Conservation (phyloP, 1,140 invertebrate species). For the Dreissena polymorpha region DNA sequence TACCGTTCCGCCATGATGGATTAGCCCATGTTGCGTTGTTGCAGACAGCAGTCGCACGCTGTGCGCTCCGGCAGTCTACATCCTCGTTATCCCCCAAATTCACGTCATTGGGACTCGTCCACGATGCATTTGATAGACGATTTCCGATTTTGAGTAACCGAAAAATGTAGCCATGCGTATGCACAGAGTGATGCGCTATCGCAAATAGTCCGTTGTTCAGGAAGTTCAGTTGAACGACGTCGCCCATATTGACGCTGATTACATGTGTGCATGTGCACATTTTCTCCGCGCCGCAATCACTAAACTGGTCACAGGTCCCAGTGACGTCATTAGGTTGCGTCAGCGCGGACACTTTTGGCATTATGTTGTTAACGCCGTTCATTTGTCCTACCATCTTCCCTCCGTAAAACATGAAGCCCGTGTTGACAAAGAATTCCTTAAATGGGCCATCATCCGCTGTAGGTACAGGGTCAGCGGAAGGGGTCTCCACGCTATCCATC, state of each 20-base stretch:
- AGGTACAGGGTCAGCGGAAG: conserved; percentile 23
- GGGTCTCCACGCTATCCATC: conserved; percentile 24
- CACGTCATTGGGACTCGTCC: conserved; percentile 58
- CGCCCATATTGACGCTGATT: conserved; percentile 22
- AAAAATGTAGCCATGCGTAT: conserved; percentile 88
- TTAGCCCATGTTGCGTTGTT: conserved; percentile 59
- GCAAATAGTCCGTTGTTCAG: conserved; percentile 82
- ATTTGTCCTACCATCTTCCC: conserved; percentile 10
- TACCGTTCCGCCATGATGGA: conserved; percentile 52
- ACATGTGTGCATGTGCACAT: conserved; percentile 38
- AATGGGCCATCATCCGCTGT: conserved; percentile 4
- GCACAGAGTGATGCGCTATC: conserved; percentile 84
- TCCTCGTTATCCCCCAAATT: conserved; percentile 62
- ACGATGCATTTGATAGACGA: conserved; percentile 47
- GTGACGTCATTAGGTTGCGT: conserved; percentile 52
- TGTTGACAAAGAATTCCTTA: conserved; percentile 61
- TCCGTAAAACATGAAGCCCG: conserved; percentile 35
- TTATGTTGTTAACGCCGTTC: conserved; percentile 50
- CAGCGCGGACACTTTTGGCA: conserved; percentile 50
- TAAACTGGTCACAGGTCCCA: conserved; percentile 11
- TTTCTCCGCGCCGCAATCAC: conserved; percentile 46
- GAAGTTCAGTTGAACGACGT: conserved; percentile 54
- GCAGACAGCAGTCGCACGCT: conserved; percentile 33
- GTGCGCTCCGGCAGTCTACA: conserved; percentile 38
- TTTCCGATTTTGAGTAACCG: conserved; percentile 83